Evolutionary conservation across 2,797 vertebrate species (phyloP), one percentile per base, ranked within the genome.

Genomic region (Lepus oiostolus): DNA sequence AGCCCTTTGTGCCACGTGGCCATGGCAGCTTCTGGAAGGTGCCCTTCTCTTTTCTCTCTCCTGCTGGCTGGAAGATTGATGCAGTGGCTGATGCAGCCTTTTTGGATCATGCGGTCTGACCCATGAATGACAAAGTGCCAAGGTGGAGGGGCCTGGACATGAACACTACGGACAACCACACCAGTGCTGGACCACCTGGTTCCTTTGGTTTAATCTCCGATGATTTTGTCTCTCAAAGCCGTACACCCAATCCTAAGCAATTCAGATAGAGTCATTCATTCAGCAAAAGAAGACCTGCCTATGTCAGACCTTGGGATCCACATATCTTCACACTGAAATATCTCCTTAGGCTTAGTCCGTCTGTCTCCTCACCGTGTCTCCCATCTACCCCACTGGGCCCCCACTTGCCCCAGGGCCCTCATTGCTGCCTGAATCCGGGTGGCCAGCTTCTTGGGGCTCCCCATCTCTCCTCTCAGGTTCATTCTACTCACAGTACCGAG

Each of bases 51-150:
- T 54, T 50, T 70, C 54, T 54, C 30, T 54, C 63, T 12, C 60
- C 70, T 65, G 42, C 60, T 72, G 62, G 28, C 68, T 67, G 82
- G 72, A 60, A 80, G 86, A 71, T 86, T 89, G 38, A 82, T 35
- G 62, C 1, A 24, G 63, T 63, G 21, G 24, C 9, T 68, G 8
- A 62, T 74, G 42, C 13, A 58, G 13, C 35, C 62, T 60, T 89
- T 95, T 71, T 5, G 30, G 26, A 38, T 80, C 85, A 81, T 7
- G 54, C 91, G 7, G 2, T 74, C 67, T 63, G 54, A 76, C 10
- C 28, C 65, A 74, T 0, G 10, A 91, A 32, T 26, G 70, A 50
- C 58, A 58, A 72, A 63, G 30, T 24, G 50, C 24, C 24, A 32
- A 47, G 14, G 24, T 7, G 30, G 65, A 75, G 19, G 14, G 35